Percentiles rank a stretch among this genome's conserved stretches.
These are phyloP conservation scores for Chionodraco myersi DNA, from an alignment of 2,113 vertebrate species.

Conservation along the genomic window DNA sequence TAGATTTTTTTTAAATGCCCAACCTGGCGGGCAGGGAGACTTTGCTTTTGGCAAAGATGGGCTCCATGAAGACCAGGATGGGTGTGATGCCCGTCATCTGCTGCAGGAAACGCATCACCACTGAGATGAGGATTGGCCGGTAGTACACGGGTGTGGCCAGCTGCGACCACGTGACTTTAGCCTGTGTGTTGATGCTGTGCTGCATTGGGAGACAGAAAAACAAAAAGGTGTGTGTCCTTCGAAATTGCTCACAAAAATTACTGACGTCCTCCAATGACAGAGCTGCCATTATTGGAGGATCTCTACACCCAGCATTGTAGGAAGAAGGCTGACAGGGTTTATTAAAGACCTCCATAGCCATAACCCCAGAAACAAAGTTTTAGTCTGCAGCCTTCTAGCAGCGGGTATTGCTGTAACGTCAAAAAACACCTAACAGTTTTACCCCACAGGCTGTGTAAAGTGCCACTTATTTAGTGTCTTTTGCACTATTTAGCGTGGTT, in stretches of 20 bases:
- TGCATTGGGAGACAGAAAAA: conserved; percentile 41
- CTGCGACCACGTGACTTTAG: conserved; percentile 81
- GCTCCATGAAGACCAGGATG: conserved; percentile 90
- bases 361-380: too few species aligned
- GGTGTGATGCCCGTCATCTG: conserved; percentile 95
- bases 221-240: background rate
- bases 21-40: conserved; percentile 83
- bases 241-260: background rate
- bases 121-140: conserved; percentile 88
- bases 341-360: too few species aligned
- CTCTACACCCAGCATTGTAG: too few species aligned
- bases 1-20: background rate
- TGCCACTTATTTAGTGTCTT: too few species aligned
- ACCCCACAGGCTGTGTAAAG: too few species aligned
- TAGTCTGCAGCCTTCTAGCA: too few species aligned
- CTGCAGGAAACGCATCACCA: conserved; percentile 94
- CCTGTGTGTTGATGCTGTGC: conserved; percentile 74
- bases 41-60: conserved; percentile 87
- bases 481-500: too few species aligned
- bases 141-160: conserved; percentile 84
- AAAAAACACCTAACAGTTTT: too few species aligned
- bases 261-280: too few species aligned
- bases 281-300: too few species aligned
- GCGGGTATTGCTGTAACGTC: too few species aligned
- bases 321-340: too few species aligned